Conservation (phyloP, 2,888 invertebrate genomes). For the Apamea epomidion region DNA sequence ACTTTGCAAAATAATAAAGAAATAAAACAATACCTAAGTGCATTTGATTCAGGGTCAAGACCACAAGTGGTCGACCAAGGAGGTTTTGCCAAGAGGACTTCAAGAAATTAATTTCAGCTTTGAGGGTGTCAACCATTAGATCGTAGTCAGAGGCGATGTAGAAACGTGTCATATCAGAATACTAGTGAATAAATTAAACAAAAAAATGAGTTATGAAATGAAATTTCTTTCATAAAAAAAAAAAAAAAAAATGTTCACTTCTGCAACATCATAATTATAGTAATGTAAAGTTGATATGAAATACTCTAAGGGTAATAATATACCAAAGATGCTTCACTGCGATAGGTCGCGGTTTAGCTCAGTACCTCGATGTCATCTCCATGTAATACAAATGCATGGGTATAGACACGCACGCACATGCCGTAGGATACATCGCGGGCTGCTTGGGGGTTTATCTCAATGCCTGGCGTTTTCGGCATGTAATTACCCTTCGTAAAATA, state of each 20-base stretch:
- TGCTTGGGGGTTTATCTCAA: too few species aligned
- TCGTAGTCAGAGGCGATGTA: slow-evolving; percentile 99
- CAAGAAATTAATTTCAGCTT: slow-evolving; percentile 99
- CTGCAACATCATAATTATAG: not conserved
- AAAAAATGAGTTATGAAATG: slow-evolving; percentile 54
- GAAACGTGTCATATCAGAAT: slow-evolving; percentile 99
- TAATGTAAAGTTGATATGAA: slow-evolving; percentile 13
- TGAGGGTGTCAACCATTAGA: slow-evolving; percentile 99
- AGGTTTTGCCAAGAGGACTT: slow-evolving; percentile 99
- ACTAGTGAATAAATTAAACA: slow-evolving; percentile 91
- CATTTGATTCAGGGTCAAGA: slow-evolving; percentile 96
- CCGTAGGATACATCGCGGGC: not conserved
- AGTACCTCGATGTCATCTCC: not conserved
- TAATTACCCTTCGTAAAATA: not conserved
- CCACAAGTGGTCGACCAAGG: slow-evolving; percentile 98
- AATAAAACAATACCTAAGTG: slow-evolving; percentile 94
- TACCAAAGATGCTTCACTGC: not conserved
- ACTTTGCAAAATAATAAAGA: slow-evolving; percentile 65
- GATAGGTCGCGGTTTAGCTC: not conserved
- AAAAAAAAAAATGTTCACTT: slow-evolving; percentile 23
- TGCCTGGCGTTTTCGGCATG: not conserved
- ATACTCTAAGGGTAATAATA: not conserved
- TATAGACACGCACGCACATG: not conserved
- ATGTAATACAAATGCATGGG: not conserved
- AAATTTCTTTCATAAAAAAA: slow-evolving; percentile 18